Base-by-base conservation (phyloP, 1,140 invertebrate species). In the Penaeus indicus region DNA sequence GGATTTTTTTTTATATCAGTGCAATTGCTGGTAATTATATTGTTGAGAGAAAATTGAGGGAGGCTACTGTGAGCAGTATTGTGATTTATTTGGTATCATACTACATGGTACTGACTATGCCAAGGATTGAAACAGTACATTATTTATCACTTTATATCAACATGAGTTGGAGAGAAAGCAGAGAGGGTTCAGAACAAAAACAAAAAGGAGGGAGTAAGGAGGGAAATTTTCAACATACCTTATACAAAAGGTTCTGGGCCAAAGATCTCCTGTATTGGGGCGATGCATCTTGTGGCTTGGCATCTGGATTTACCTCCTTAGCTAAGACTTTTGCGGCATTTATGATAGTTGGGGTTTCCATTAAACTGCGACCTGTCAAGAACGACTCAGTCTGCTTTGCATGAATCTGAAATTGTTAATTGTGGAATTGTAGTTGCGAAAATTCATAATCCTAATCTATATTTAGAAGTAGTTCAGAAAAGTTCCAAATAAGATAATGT, bases 361-460 rank as follows among this genome's bases (percentile, higher is more conserved):
- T 77, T 22, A 92, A 63, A 32, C 47, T 61, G 61, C 90, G 90
- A 11, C 90, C 90, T 16, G 80, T 84, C n/a, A 92, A 83, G 84
- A 78, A 91, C 32, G 63, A 42, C 84, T 92, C 91, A 0, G 92
- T 92, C 47, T 25, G 32, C 1, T 38, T 79, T 4, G 92, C 92
- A 82, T 92, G 91, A 25, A 92, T 83, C 91, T 91, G 69, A n/a
- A 27, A 85, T 21, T 54, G 54, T 54, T 54, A 16, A 0, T 54
- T 54, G 11, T 16, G 10, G 16, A 13, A 54, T 11, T 54, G 11
- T 42, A 13, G 54, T 54, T 54, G 10, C 10, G 2, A 54, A 54
- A 10, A 54, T 54, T 54, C 54, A 54, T 54, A 54, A 54, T 16
- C 16, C 10, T 54, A 1, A 13, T 16, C 11, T 10, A 54, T 54